Evolutionary conservation across 2,113 vertebrate species (phyloP).

Genomic region (Gallinago media): DNA sequence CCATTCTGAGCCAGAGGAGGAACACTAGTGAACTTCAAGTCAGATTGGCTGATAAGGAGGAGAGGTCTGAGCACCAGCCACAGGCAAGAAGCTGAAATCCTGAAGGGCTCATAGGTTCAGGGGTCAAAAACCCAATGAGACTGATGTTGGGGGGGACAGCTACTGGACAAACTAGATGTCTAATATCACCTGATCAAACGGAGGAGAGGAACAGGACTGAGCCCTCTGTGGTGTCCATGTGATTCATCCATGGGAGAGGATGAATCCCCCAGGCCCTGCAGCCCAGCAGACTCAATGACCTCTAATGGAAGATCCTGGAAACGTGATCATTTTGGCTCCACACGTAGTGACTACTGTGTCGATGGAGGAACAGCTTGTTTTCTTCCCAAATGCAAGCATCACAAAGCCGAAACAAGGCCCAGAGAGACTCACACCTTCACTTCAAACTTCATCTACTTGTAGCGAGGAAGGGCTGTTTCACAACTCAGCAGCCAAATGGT

Average conservation of each 20-base stretch:
- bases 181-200: background rate
- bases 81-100: background rate
- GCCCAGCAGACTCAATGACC: background rate
- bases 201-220: background rate
- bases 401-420: background rate
- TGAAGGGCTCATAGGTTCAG: background rate
- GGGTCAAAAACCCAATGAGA: background rate
- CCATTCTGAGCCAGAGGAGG: accelerated
- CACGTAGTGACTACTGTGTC: background rate
- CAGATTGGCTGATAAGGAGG: background rate
- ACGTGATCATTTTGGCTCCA: background rate
- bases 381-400: background rate
- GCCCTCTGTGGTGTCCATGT: no score
- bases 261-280: accelerated
- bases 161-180: background rate
- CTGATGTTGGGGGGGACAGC: background rate
- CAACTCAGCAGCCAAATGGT: background rate
- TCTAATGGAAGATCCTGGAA: background rate
- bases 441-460: background rate
- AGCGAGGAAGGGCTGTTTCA: background rate
- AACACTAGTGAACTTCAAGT: background rate
- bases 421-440: background rate
- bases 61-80: background rate
- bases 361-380: background rate
- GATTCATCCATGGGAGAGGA: background rate